Percentiles rank a stretch among this genome's conserved stretches.
Conservation (phyloP, 2,113 vertebrate species). For the Gracilinanus agilis region DNA sequence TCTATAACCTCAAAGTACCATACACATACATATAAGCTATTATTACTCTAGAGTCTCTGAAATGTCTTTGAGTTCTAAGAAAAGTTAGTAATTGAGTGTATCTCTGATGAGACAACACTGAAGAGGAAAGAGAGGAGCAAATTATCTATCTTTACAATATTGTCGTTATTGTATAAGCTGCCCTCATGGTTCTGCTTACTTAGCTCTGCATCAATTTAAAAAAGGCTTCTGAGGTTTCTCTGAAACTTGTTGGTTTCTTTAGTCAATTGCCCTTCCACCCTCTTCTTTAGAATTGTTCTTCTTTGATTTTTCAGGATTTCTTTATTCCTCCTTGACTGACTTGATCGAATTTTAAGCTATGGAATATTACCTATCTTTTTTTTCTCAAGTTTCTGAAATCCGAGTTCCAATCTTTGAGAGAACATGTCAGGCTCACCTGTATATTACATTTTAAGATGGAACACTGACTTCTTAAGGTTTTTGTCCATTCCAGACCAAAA, state of each 20-base stretch:
- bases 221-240: not conserved
- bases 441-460: not conserved
- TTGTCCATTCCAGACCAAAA: not conserved
- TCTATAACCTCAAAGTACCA: too few species aligned
- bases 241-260: not conserved
- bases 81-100: not conserved
- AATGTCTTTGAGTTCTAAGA: not conserved
- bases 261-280: not conserved
- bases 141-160: not conserved
- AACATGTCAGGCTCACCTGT: not conserved
- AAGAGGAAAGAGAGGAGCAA: not conserved
- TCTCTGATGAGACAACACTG: not conserved
- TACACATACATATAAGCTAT: not conserved
- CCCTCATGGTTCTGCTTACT: not conserved
- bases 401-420: not conserved
- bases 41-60: not conserved
- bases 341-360: not conserved
- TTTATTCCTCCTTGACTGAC: not conserved
- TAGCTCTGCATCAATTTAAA: not conserved
- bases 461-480: not conserved
- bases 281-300: not conserved
- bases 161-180: not conserved
- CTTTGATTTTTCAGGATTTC: not conserved
- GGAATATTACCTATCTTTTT: not conserved
- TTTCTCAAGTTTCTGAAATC: not conserved